A percentile compares a stretch with the other conserved stretches of the same genome.
Conservation (phyloP, 2,113 vertebrate species). For the Clarias batrachus region DNA sequence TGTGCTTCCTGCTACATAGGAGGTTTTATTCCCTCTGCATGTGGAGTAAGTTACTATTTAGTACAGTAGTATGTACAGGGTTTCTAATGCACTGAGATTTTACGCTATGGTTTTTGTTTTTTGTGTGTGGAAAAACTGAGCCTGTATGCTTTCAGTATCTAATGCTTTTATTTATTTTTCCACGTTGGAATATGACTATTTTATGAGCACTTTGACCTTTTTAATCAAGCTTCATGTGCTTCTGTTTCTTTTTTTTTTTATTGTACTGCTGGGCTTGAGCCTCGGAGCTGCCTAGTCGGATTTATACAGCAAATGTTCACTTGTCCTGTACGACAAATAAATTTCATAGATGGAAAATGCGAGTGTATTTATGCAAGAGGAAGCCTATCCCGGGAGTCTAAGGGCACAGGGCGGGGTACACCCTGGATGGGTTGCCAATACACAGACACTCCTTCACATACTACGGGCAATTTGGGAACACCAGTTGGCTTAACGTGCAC, state of each 20-base stretch:
- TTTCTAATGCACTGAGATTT: constrained; percentile 19
- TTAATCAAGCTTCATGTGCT: neutral
- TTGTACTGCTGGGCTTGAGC: neutral
- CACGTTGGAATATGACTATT: neutral
- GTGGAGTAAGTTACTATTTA: neutral
- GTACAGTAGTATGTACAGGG: neutral
- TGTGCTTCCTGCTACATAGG: neutral
- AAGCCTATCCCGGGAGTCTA: too few relatives aligned
- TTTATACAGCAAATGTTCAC: neutral
- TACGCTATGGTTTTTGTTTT: neutral
- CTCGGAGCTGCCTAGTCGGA: neutral
- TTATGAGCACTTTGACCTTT: neutral
- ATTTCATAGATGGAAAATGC: neutral
- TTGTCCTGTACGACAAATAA: neutral
- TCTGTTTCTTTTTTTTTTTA: neutral
- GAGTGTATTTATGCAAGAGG: neutral
- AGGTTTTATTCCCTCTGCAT: neutral
- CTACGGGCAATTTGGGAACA: too few relatives aligned
- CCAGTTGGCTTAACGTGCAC: too few relatives aligned
- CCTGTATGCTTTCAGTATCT: constrained; percentile 17
- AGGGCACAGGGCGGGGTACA: too few relatives aligned
- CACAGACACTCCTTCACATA: too few relatives aligned
- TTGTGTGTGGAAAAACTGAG: constrained; percentile 8
- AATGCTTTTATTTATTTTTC: constrained; percentile 23
- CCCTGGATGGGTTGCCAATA: too few relatives aligned